Base-by-base conservation (phyloP, 2,797 vertebrate species). In the Iguana delicatissima region DNA sequence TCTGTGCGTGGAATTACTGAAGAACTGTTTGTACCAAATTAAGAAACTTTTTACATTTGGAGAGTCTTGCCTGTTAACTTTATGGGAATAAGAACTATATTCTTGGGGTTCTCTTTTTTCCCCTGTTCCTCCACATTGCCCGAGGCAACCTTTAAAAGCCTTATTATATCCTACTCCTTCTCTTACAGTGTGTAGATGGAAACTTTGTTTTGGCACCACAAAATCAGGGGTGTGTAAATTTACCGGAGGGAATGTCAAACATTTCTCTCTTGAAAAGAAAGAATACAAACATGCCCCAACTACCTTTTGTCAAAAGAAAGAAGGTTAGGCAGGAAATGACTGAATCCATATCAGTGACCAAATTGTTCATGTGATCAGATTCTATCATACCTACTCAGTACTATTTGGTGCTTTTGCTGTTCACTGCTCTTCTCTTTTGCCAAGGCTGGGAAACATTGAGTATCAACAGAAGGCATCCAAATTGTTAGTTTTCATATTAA, bases 391-490 rank as follows among this genome's bases (percentile, higher is more conserved):
- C 9, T 10, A 50, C 6, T 80, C 32, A 74, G 80, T 5, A 5
- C 2, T 59, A 6, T 32, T 46, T 46, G 42, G 42, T 46, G 42
- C 42, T 46, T 4, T 46, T 46, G 42, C 42, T 46, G 42, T 46
- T 46, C 42, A 46, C 42, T 46, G 42, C 42, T 46, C 42, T 46
- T 46, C 42, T 46, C 42, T 46, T 46, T 46, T 46, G 64, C 1
- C 13, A 85, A 22, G 46, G 29, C 32, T 62, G 62, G 59, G 35
- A 38, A 9, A 14, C 50, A 26, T 18, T 55, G 50, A 35, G 55
- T n/a, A 26, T 62, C n/a, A 38, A 64, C 10, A 72, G 52, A 42
- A 91, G 90, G 64, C 69, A 42, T 77, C 52, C 64, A 84, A n/a
- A 55, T 42, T 9, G 13, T 35, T 57, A 13, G 2, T 29, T 62